These are phyloP conservation scores for zebrafish (Danio rerio) DNA, from an alignment of 2,113 vertebrate species.

Conservation along the genomic window DNA sequence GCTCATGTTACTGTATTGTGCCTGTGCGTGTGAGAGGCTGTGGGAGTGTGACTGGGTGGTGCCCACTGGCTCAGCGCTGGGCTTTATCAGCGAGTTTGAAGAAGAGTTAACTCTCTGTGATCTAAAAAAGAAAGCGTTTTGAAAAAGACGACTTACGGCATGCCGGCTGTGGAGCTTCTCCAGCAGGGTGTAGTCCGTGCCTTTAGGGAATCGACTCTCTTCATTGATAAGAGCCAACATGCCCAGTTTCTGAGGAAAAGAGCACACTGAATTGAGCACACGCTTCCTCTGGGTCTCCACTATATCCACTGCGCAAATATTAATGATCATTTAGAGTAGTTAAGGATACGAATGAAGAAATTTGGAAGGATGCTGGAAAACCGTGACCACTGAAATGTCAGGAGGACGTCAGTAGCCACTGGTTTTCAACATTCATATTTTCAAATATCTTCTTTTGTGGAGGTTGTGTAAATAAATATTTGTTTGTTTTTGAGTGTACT, in stretches of 20 bases:
- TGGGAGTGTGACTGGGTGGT: constrained; percentile 35
- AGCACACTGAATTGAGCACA: constrained; percentile 37
- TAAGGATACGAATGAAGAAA: no score
- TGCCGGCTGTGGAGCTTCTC: constrained; percentile 92
- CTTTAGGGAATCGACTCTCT: constrained; percentile 94
- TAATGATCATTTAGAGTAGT: background rate
- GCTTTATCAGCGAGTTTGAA: constrained; percentile 23
- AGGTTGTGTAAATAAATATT: no score
- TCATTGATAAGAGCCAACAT: constrained; percentile 92
- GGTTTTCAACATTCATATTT: no score
- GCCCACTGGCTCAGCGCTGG: background rate
- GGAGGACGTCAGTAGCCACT: no score
- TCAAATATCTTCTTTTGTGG: no score
- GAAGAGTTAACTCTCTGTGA: constrained; percentile 28
- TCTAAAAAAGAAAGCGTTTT: constrained; percentile 26
- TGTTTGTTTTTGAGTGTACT: no score
- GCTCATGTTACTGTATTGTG: constrained; percentile 71
- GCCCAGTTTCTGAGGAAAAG: constrained; percentile 85
- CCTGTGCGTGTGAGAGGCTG: constrained; percentile 43
- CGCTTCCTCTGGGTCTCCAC: background rate
- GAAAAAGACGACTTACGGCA: constrained; percentile 76
- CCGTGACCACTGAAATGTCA: no score
- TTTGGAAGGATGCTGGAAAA: no score
- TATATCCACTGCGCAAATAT: background rate
- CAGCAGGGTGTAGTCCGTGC: constrained; percentile 90